Evolutionary conservation across 2,797 vertebrate genomes (phyloP).

Genomic region (Halcyon leucocephala): DNA sequence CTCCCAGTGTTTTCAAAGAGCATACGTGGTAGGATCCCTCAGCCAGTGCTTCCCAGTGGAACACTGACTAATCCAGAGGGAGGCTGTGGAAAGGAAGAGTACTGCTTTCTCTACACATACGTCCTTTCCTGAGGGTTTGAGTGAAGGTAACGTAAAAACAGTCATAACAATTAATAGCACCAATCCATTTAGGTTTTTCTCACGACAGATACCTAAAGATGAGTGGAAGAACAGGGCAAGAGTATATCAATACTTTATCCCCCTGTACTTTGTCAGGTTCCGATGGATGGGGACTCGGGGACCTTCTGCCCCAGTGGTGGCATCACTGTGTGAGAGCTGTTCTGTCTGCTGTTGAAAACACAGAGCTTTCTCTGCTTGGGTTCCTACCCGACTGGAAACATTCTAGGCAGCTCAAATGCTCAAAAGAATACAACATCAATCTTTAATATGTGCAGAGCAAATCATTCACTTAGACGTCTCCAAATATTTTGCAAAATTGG

Average conservation of each 20-base stretch:
- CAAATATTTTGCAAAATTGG: slow-evolving; percentile 32
- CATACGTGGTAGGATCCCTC: background rate
- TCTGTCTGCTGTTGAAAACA: background rate
- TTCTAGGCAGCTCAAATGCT: background rate
- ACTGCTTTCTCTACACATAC: background rate
- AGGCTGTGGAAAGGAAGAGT: background rate
- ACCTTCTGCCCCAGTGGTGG: background rate
- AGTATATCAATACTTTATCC: rapidly evolving
- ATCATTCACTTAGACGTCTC: background rate
- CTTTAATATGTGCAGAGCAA: background rate
- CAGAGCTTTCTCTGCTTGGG: background rate
- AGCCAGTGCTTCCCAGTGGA: background rate
- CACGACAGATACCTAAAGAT: background rate
- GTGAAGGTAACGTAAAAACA: background rate
- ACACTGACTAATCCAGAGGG: background rate
- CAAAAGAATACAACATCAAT: background rate
- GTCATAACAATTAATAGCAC: background rate
- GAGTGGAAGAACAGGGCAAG: background rate
- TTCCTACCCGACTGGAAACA: background rate
- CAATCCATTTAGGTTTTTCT: background rate
- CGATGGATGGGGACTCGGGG: background rate
- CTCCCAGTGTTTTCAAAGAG: background rate
- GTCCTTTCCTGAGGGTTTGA: background rate
- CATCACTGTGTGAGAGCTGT: background rate
- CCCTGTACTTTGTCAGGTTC: background rate